Evolutionary conservation across 2,888 invertebrate genomes (phyloP).

Genomic region (Melolontha melolontha): DNA sequence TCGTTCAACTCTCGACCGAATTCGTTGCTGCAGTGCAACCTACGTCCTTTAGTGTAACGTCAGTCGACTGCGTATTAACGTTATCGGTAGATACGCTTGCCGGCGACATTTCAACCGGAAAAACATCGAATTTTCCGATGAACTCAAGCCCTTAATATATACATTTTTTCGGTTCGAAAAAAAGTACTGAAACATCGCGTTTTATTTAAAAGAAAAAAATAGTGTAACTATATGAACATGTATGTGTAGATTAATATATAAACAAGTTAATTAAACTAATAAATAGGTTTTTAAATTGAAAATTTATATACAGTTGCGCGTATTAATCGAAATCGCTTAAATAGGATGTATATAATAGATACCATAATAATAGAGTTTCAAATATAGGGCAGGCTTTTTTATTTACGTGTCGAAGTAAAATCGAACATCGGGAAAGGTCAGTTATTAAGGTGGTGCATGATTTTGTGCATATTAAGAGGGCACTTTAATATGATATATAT

Average conservation of each 20-base stretch:
- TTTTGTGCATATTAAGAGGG: neutral
- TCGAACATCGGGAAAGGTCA: constrained; percentile 18
- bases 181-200: neutral
- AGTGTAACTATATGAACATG: neutral
- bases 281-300: too few species aligned
- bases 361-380: neutral
- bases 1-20: constrained; percentile 28
- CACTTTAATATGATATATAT: too few species aligned
- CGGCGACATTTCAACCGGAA: neutral
- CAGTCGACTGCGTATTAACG: constrained; percentile 29
- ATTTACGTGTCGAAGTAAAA: neutral
- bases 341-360: too few species aligned
- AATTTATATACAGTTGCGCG: too few species aligned
- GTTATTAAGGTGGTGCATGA: constrained; percentile 25
- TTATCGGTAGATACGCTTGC: constrained; percentile 12
- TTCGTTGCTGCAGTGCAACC: constrained; percentile 35
- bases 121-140: constrained; percentile 19
- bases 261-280: neutral
- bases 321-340: too few species aligned
- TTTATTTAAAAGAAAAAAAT: neutral
- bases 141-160: too few species aligned
- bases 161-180: too few species aligned
- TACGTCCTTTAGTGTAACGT: constrained; percentile 21
- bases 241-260: neutral
- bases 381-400: neutral